Base-by-base conservation (phyloP, 2,797 vertebrate species). In the Tenualosa ilisha region DNA sequence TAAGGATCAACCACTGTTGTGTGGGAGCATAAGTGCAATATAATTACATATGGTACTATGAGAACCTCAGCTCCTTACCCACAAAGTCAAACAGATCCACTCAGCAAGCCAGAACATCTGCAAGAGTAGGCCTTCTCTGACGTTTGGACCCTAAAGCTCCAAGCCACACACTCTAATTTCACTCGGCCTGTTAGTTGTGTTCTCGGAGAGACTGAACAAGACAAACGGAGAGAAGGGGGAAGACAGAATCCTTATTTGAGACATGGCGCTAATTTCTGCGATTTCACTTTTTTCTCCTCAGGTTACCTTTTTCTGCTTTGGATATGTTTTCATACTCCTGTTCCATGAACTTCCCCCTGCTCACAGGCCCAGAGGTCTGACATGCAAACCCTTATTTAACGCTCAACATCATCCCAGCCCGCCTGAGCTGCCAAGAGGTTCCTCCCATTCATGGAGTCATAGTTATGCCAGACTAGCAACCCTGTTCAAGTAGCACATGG, bases 31-130 rank as follows among this genome's bases (percentile, higher is more conserved):
- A 51, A 83, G 68, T 81, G 72, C 84, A 79, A 86, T 82, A 85
- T 89, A 90, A 89, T 86, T 86, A 89, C 53, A 84, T 31, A 84
- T 86, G 82, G 84, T 85, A 68, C 37, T 20, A 63, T 53, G 61
- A 26, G 49, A 81, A 75, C 83, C 84, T 75, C 68, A 81, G 85
- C 82, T 81, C 51, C 79, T 87, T 88, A 43, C 53, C 82, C 86
- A 82, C 82, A 85, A 87, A 86, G 85, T 85, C 59, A 84, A 86
- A 68, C 82, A 81, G 86, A 75, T 83, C n/a, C 72, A 79, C 37
- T 79, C 17, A 79, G 72, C 20, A 46, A 43, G 72, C 43, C 83
- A 81, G 75, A 75, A 85, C 87, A 88, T 88, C 86, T 88, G 84
- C n/a, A 82, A 50, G 13, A 68, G 75, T 84, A 63, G 65, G 85